Evolutionary conservation across 2,113 vertebrate genomes (phyloP), one percentile per base, ranked within the genome.

Genomic region (Pica pica): DNA sequence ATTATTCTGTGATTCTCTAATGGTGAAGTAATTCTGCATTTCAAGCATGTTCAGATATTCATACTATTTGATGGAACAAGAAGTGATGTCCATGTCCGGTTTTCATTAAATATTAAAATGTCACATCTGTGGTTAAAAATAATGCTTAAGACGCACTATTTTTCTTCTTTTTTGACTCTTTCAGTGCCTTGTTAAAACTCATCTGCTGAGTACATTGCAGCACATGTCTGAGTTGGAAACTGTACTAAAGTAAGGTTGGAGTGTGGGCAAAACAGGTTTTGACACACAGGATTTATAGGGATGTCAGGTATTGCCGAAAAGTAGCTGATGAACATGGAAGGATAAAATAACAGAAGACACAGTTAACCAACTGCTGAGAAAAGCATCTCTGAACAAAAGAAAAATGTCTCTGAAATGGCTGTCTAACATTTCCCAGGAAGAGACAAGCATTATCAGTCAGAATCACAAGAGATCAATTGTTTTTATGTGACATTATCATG

Each of bases 31-130:
- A 90, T 91, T 89, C 47, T 92, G 87, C 81, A 88, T 81, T 88
- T 81, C n/a, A 87, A 50, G 37, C 83, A 23, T 46, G 22, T 85
- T 94, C 82, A 90, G 86, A 65, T 82, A 63, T 74, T 92, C 28
- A 61, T 61, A 44, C 39, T 76, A 18, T 92, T 87, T 92, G 86
- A 94, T 80, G 76, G 75, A 94, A 76, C 55, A 86, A 95, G 90
- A 91, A 87, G 77, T 73, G 95, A 96, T 89, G 79, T 77, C 78
- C 47, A 4, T 87, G 57, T 91, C 52, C 17, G 7, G 70, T 95
- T 95, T 81, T 95, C 92, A 94, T 96, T 90, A 91, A 94, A 86
- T 91, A 96, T 95, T 96, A 44, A 95, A 89, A 63, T 41, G 65
- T 31, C 64, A 75, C 88, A 91, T 93, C 73, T 87, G 83, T 79